Evolutionary conservation across 92 coral and sea anemone genomes (phyloP).

Genomic region (Parazoanthus atlanticus): DNA sequence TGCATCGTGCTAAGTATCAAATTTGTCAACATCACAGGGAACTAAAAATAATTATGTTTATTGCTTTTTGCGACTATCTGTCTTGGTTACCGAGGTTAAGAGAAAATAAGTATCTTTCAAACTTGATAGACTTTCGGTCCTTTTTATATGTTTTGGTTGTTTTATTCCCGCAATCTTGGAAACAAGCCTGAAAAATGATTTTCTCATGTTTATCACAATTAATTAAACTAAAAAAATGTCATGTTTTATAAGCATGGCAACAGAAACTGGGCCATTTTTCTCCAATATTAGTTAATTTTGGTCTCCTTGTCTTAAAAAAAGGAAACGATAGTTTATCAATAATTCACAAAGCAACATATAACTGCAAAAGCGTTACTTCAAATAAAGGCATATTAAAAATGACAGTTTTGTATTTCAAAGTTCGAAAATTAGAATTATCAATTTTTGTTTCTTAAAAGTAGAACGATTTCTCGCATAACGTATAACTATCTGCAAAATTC

Average conservation of each 20-base stretch:
- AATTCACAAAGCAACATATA: background rate
- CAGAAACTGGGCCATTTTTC: background rate
- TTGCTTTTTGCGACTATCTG: background rate
- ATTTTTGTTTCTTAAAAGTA: background rate
- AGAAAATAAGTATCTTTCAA: no score
- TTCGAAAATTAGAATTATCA: background rate
- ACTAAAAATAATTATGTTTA: background rate
- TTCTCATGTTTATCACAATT: background rate
- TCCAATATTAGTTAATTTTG: background rate
- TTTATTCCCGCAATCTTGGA: background rate
- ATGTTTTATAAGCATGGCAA: background rate
- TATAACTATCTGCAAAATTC: background rate
- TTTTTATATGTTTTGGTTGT: background rate
- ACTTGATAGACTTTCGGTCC: background rate
- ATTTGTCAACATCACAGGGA: background rate
- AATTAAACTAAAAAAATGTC: constrained; percentile 9
- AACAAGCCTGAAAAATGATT: background rate
- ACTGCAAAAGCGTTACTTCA: background rate
- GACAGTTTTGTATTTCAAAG: background rate
- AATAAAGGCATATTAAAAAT: background rate
- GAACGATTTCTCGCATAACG: background rate
- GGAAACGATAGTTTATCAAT: background rate
- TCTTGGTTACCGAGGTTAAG: no score
- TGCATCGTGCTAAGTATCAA: background rate
- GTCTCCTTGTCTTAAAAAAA: background rate